Percentiles rank a stretch among this genome's conserved stretches.
phyloP scores from a whole-genome alignment of 2,113 vertebrate species.

The Malurus elegans region DNA sequence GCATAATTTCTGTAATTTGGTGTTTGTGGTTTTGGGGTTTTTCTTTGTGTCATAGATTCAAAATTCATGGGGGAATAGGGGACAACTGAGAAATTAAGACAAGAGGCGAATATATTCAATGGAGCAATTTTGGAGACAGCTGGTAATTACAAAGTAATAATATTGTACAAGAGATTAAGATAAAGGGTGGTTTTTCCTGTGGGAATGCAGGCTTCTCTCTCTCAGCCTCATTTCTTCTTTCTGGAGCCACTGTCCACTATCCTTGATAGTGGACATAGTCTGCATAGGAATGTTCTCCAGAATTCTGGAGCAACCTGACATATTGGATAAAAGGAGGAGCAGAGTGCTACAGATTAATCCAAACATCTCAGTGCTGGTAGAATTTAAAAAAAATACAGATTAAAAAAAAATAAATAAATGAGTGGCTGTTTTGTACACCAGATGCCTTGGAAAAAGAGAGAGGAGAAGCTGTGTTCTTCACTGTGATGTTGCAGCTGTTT shows the following conservation, averaged over 20 bases:
- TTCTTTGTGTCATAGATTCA: not conserved
- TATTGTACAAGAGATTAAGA: not conserved
- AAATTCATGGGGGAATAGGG: not conserved
- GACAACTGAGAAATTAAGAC: not conserved
- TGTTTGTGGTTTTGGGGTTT: not conserved
- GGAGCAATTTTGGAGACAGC: not conserved
- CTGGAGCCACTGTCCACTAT: not conserved
- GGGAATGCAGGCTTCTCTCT: not conserved
- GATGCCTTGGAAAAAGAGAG: not conserved
- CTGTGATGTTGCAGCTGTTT: not conserved
- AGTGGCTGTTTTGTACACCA: not conserved
- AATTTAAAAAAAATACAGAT: not conserved
- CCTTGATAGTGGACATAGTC: not conserved
- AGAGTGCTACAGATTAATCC: not conserved
- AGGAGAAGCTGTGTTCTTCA: not conserved
- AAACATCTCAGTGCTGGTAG: not conserved
- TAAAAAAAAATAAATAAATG: too few relatives aligned
- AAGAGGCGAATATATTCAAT: not conserved
- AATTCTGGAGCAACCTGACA: not conserved
- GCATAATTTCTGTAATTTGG: not conserved
- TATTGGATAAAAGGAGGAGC: not conserved
- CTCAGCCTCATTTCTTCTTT: not conserved
- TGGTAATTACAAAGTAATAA: not conserved
- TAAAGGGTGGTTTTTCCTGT: not conserved
- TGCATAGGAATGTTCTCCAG: not conserved